Evolutionary conservation across 2,797 vertebrate genomes (phyloP).

Genomic region (Artibeus jamaicensis): DNA sequence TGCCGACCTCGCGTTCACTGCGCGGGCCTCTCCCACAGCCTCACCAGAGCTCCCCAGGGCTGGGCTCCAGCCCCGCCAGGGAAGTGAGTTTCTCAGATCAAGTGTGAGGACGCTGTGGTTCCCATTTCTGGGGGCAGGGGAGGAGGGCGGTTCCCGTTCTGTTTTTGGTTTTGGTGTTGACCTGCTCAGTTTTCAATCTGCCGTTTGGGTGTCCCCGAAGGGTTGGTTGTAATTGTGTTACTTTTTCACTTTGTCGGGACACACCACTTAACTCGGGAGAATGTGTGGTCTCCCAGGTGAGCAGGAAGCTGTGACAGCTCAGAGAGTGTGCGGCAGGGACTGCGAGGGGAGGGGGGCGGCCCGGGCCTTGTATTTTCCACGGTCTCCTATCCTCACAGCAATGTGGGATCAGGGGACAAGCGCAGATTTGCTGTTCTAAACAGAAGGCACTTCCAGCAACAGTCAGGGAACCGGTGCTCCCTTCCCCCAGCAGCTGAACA

Average conservation of each 20-base stretch:
- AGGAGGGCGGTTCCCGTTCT: not conserved
- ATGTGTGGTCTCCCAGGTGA: not conserved
- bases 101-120: not conserved
- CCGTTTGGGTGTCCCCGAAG: not conserved
- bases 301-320: not conserved
- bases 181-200: not conserved
- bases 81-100: not conserved
- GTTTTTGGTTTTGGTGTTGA: not conserved
- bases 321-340: not conserved
- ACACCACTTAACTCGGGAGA: not conserved
- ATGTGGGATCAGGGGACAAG: not conserved
- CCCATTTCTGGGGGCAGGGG: rapidly evolving
- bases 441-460: not conserved
- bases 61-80: not conserved
- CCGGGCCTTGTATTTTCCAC: rapidly evolving
- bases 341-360: not conserved
- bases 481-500: not conserved
- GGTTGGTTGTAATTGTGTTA: not conserved
- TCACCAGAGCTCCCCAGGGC: rapidly evolving
- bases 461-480: not conserved
- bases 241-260: not conserved
- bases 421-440: not conserved
- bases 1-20: rapidly evolving
- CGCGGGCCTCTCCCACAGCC: not conserved
- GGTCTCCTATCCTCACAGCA: not conserved